A percentile compares a stretch with the other conserved stretches of the same genome.
phyloP scores from a whole-genome alignment of 2,797 vertebrate genomes.

The Manis crassicaudata region DNA sequence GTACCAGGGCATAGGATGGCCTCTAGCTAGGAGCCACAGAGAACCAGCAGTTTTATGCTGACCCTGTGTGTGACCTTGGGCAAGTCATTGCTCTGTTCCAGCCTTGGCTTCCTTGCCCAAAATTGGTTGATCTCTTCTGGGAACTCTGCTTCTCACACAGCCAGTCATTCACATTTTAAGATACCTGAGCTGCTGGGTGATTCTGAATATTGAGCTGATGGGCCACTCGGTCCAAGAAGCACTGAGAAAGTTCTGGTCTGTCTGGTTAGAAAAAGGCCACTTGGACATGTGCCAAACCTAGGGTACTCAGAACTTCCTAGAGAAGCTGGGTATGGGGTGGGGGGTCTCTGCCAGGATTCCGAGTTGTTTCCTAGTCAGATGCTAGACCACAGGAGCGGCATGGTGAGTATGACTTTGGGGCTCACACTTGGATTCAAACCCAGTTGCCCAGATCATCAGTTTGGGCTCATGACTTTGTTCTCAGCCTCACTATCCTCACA shows the following conservation, averaged over 20 bases:
- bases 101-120: rapidly evolving
- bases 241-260: background rate
- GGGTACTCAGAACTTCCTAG: background rate
- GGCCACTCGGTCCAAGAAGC: background rate
- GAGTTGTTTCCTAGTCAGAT: background rate
- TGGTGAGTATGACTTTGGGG: too few species aligned
- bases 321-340: rapidly evolving
- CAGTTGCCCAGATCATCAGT: rapidly evolving
- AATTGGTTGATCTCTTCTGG: background rate
- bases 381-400: rapidly evolving
- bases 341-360: background rate
- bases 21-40: too few species aligned
- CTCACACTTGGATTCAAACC: background rate
- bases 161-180: background rate
- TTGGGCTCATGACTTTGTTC: background rate
- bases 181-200: background rate
- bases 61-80: too few species aligned
- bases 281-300: too few species aligned
- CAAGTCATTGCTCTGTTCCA: background rate
- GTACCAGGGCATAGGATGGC: rapidly evolving
- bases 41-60: background rate
- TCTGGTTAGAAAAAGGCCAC: background rate
- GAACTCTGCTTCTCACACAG: background rate
- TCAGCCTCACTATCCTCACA: rapidly evolving
- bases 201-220: background rate